Evolutionary conservation across 2,797 vertebrate genomes (phyloP).

Genomic region (Danio albolineatus): DNA sequence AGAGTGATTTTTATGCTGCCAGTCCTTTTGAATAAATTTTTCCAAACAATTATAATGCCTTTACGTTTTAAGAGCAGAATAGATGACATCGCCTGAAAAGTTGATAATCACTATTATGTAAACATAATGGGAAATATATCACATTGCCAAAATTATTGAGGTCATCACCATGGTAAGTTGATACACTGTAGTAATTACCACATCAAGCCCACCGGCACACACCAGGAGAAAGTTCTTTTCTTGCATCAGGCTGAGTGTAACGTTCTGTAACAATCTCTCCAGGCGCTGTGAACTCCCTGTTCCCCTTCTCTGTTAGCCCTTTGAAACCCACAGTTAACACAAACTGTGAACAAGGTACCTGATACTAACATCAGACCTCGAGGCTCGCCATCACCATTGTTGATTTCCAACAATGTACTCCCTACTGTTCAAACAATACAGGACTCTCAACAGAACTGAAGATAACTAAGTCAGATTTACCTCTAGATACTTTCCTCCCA

Average conservation of each 20-base stretch:
- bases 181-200: too few species aligned
- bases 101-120: too few species aligned
- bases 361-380: slow-evolving; percentile 74
- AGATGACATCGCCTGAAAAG: too few species aligned
- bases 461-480: slow-evolving; percentile 42
- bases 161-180: too few species aligned
- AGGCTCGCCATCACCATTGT: slow-evolving; percentile 84
- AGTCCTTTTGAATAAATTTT: too few species aligned
- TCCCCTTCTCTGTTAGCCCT: slow-evolving; percentile 90
- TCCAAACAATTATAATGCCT: too few species aligned
- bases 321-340: slow-evolving; percentile 88
- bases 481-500: slow-evolving; percentile 16
- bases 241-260: slow-evolving; percentile 68
- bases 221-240: slow-evolving; percentile 11
- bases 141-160: too few species aligned
- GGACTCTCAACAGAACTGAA: slow-evolving; percentile 46
- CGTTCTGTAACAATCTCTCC: slow-evolving; percentile 82
- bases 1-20: too few species aligned
- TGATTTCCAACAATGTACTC: slow-evolving; percentile 91
- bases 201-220: slow-evolving; percentile 12
- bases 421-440: slow-evolving; percentile 71
- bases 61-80: too few species aligned
- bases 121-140: too few species aligned
- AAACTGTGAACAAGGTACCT: slow-evolving; percentile 93
- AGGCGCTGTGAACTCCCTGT: slow-evolving; percentile 81